Base-by-base conservation (phyloP, 2,113 vertebrate species). In the Lasiurus cinereus region DNA sequence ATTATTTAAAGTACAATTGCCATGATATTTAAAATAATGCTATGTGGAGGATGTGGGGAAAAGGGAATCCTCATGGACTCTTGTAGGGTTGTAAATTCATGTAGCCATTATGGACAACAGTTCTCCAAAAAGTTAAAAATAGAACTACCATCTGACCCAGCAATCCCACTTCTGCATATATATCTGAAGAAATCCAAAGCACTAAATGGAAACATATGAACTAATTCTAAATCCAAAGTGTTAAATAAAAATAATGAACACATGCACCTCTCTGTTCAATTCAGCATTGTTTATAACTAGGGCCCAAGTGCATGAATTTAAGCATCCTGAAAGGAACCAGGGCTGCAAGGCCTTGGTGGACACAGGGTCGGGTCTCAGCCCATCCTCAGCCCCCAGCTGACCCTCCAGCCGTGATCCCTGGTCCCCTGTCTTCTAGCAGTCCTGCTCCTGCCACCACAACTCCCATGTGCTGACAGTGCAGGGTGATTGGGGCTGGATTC, bases 1-100 rank as follows among this genome's bases (percentile, higher is more conserved):
- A 93, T 94, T 96, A 96, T 69, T 97, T 97, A 84, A 87, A 36
- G 36, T 21, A 89, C 0, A 22, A 39, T n/a, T 88, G 36, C 4
- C 2, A 24, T 1, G 67, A 1, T 87, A 16, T 70, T 89, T 54
- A 78, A 78, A 93, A 86, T 95, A 13, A 1, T 92, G 21, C 8
- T 83, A 33, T 31, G 12, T 64, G 43, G 43, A 97, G 22, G 85
- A 12, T 76, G 74, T 19, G 16, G 16, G 50, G 46, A 73, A 73
- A 31, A 77, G 16, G 29, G 29, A 77, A 52, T 5, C 8, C 46
- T 31, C 12, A 8, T n/a, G 43, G 27, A 50, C 8, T 77, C 9
- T 50, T 77, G 29, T n/a, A 31, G 10, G 46, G 29, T 76, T 77
- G 29, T 50, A 76, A 50, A 50, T 50, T 50, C 27, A 29, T 76